Evolutionary conservation across 2,888 invertebrate species (phyloP).

Genomic region (Cyclophora punctaria): DNA sequence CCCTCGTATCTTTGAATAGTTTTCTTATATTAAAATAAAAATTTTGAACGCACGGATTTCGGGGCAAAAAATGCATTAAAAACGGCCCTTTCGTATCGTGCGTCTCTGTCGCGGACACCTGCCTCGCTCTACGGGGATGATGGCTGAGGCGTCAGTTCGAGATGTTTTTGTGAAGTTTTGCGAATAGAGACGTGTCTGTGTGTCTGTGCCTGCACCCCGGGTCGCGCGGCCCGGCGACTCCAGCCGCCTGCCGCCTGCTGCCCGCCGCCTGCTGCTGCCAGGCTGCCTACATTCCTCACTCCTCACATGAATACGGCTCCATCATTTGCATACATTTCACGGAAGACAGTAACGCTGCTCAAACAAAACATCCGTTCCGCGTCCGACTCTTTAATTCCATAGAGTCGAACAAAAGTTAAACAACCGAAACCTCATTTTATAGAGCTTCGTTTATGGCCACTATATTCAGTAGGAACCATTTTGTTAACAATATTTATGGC

Average conservation of each 20-base stretch:
- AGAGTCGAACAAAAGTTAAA: constrained; percentile 60
- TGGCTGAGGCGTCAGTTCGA: constrained; percentile 47
- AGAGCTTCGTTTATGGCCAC: constrained; percentile 61
- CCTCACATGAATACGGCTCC: constrained; percentile 51
- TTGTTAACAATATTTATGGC: constrained; percentile 70
- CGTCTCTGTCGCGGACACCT: constrained; percentile 29
- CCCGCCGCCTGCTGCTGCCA: too few relatives aligned
- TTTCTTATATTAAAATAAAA: constrained; percentile 73
- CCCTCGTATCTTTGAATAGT: constrained; percentile 69
- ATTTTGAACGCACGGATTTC: constrained; percentile 65
- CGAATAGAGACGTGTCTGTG: constrained; percentile 23
- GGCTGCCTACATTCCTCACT: constrained; percentile 48
- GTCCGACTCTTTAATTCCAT: constrained; percentile 60
- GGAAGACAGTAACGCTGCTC: constrained; percentile 38
- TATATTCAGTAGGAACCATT: constrained; percentile 71
- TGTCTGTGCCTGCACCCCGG: constrained; percentile 9
- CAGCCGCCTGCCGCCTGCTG: constrained; percentile 21
- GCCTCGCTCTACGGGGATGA: constrained; percentile 52
- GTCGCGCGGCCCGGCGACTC: constrained; percentile 23
- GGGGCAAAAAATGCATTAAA: constrained; percentile 69
- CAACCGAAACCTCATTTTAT: constrained; percentile 66
- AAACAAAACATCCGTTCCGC: constrained; percentile 56
- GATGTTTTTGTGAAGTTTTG: constrained; percentile 35
- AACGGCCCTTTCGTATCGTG: constrained; percentile 50
- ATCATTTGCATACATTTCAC: constrained; percentile 65